phyloP scores from a whole-genome alignment of 2,888 invertebrate species.

The Diachrysia chrysitis region DNA sequence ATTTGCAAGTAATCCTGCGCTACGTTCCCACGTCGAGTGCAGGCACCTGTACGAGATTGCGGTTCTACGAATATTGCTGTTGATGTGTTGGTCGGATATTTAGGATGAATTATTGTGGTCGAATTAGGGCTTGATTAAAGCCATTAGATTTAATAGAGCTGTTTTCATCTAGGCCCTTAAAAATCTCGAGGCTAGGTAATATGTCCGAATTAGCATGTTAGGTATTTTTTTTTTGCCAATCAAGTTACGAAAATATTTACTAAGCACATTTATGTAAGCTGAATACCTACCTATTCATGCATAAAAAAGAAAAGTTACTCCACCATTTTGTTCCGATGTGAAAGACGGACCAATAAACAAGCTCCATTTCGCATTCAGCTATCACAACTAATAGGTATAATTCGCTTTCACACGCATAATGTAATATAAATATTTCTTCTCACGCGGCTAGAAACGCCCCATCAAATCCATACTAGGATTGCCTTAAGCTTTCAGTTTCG shows the following conservation, averaged over 20 bases:
- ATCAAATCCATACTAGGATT: slow-evolving; percentile 10
- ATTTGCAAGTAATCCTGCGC: slow-evolving; percentile 71
- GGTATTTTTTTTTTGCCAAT: too few species aligned
- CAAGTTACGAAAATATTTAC: too few species aligned
- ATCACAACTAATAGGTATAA: background rate
- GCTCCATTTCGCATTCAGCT: slow-evolving; percentile 1
- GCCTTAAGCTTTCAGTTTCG: slow-evolving; percentile 18
- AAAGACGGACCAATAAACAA: background rate
- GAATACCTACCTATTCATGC: too few species aligned
- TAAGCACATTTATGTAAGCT: too few species aligned
- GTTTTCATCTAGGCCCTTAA: too few species aligned
- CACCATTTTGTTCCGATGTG: background rate
- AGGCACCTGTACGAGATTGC: slow-evolving; percentile 39
- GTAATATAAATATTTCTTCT: background rate
- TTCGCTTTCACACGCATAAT: background rate
- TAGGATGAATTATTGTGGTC: background rate
- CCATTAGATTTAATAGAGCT: background rate
- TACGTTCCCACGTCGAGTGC: slow-evolving; percentile 56
- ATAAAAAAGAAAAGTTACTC: too few species aligned
- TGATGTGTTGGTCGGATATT: slow-evolving; percentile 12
- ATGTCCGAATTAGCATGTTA: too few species aligned
- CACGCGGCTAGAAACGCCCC: background rate
- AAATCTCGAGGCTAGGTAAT: too few species aligned
- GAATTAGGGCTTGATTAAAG: background rate
- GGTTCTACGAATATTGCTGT: slow-evolving; percentile 36